Base-by-base conservation (phyloP, 2,888 invertebrate species). In the Tinea pellionella region DNA sequence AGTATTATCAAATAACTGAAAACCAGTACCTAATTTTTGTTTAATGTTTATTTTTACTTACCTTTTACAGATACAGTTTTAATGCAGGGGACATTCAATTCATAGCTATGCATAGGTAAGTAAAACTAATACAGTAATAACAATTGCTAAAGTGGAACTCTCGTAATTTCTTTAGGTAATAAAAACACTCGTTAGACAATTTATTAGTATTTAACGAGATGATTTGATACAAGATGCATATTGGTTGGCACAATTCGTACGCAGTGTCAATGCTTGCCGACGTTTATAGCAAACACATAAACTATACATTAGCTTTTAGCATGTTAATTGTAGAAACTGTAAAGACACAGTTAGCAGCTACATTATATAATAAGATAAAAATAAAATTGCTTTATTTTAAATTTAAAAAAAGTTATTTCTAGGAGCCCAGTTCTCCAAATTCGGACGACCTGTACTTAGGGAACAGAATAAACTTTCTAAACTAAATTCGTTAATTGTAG, bases 171-270 rank as follows among this genome's bases (percentile, higher is more conserved):
- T 37, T 37, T 37, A 37, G 37, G n/a, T 37, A 16, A n/a, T 47
- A 47, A 47, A 47, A 47, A 13, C 2, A 15, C 3, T 47, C 47
- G 47, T 47, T 47, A 47, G 16, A 2, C n/a, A 47, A 47, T 47
- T 47, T 47, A 16, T 47, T 47, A 15, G 55, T 19, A 2, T 24
- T 19, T 55, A 55, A 55, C 29, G 11, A 55, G 18, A 19, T 55
- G 55, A 55, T 55, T 55, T 24, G 24, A 24, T 12, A 24, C 55
- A 55, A 24, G 29, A 55, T 55, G 24, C 55, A 55, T 55, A 55
- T 24, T 55, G 16, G 13, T 47, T 53, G 24, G 53, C 63, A 63
- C 74, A 72, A 81, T 80, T 82, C 77, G 78, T 80, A 80, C 78
- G 76, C 80, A 63, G 65, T 69, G 70, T 71, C 68, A 72, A 76